Conservation (phyloP, 2,888 invertebrate genomes). For the Acronicta psi region DNA sequence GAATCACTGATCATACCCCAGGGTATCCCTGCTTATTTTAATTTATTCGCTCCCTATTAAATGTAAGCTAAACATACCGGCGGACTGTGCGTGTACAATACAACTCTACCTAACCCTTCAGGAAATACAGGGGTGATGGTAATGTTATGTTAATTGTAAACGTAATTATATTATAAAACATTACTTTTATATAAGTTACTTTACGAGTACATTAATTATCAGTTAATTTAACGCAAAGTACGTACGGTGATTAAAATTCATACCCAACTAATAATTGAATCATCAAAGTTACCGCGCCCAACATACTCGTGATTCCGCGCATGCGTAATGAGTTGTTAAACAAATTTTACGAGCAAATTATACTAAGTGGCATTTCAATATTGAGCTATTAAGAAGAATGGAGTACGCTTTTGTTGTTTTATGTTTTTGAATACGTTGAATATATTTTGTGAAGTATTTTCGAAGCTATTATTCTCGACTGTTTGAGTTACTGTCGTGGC, state of each 20-base stretch:
- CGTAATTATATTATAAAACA: neutral
- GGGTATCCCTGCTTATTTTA: too few relatives aligned
- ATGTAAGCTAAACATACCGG: too few relatives aligned
- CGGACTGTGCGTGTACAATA: too few relatives aligned
- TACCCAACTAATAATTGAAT: slow-evolving; percentile 42
- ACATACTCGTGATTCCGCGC: slow-evolving; percentile 25
- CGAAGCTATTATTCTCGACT: too few relatives aligned
- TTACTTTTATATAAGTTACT: neutral
- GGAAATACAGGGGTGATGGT: too few relatives aligned
- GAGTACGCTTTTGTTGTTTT: neutral
- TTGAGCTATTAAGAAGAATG: slow-evolving; percentile 11
- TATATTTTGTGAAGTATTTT: neutral
- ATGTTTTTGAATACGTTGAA: slow-evolving; percentile 1
- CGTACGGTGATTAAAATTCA: slow-evolving; percentile 38
- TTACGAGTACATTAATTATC: neutral
- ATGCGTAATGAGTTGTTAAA: slow-evolving; percentile 24
- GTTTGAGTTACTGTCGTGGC: too few relatives aligned
- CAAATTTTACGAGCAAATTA: slow-evolving; percentile 26
- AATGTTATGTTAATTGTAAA: too few relatives aligned
- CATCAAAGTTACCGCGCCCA: slow-evolving; percentile 41
- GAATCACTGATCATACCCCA: too few relatives aligned
- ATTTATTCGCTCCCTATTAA: too few relatives aligned
- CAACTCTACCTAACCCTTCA: too few relatives aligned
- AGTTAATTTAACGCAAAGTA: slow-evolving; percentile 9
- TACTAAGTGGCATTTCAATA: slow-evolving; percentile 17